These are phyloP conservation scores for Brachionus manjavacas DNA, from an alignment of 1,140 invertebrate genomes.

Conservation along the genomic window DNA sequence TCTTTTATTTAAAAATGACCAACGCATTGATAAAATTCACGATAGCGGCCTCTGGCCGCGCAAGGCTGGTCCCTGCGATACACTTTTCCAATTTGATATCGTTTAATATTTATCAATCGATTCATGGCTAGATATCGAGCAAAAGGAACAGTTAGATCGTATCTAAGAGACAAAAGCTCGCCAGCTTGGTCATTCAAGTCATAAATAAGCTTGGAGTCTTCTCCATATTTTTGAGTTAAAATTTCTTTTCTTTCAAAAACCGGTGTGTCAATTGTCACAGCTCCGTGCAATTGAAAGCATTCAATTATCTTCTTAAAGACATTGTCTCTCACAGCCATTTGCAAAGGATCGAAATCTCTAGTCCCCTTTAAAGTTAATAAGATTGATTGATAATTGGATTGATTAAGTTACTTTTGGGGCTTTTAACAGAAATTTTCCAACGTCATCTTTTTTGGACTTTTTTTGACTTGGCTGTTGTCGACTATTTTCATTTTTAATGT, in stretches of 20 bases:
- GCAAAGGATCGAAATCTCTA: constrained; percentile 83
- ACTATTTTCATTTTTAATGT: not conserved
- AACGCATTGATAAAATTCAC: constrained; percentile 99
- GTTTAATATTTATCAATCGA: constrained; percentile 86
- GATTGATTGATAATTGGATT: not conserved
- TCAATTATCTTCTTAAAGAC: constrained; percentile 81
- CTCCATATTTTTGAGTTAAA: constrained; percentile 77
- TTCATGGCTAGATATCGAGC: constrained; percentile 95
- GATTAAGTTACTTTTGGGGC: constrained; percentile 11
- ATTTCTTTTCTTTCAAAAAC: constrained; percentile 85
- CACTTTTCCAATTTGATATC: constrained; percentile 68
- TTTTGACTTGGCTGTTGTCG: not conserved
- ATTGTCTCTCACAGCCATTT: constrained; percentile 84
- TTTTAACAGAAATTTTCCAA: constrained; percentile 1
- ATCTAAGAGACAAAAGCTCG: constrained; percentile 66
- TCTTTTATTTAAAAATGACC: constrained; percentile 58
- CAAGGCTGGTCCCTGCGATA: constrained; percentile 95
- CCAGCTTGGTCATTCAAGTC: constrained; percentile 97
- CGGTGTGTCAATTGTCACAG: constrained; percentile 95
- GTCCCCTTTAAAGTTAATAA: constrained; percentile 69
- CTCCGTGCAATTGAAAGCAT: constrained; percentile 95
- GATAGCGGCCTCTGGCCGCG: constrained; percentile 86
- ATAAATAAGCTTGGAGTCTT: constrained; percentile 97
- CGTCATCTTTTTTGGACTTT: constrained; percentile 33
- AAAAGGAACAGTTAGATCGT: constrained; percentile 74